Base-by-base conservation (phyloP, 2,797 vertebrate species). In the Macrochelys suwanniensis region DNA sequence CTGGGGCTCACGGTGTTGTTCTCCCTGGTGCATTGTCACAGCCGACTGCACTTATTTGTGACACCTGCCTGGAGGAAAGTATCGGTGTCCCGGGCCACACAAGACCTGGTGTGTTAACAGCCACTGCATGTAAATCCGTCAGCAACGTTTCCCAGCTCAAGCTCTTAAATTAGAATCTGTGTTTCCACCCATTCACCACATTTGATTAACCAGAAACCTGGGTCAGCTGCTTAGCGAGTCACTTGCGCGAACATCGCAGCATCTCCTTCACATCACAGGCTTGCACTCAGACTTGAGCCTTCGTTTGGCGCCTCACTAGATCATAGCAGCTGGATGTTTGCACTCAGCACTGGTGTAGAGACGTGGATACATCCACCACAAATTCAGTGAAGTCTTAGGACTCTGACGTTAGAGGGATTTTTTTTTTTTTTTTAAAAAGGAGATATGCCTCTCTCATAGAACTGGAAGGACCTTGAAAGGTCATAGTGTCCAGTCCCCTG, bases 121-220 rank as follows among this genome's bases (percentile, higher is more conserved):
- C 3, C 51, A 21, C 56, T 42, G 15, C 51, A 1, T 6, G 37
- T 65, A 65, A 86, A 82, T 57, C 88, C 65, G 71, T 59, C 59
- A 7, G 1, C 3, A 8, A 57, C 0, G 11, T 42, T 87, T 84
- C 45, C 7, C 0, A 19, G 3, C 68, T 5, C 1, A 16, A 82
- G 15, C 6, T 16, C 88, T 49, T 76, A 82, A 82, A 82, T 81
- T 28, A 87, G 47, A 85, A 23, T 4, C 2, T 2, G 9, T 3
- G 23, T 84, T 83, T 87, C 57, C 11, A n/a, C 21, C 42, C 7
- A 1, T 47, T 3, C 9, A 11, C 2, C 10, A 28, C 53, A 3
- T 37, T 42, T 26, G 54, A 77, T 65, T 33, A 65, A 56, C 42
- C 65, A 53, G 77, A 33, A 57, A 31, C 19, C 1, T 2, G 21